Base-by-base conservation (phyloP, 2,113 vertebrate species). In the Pagrus major region DNA sequence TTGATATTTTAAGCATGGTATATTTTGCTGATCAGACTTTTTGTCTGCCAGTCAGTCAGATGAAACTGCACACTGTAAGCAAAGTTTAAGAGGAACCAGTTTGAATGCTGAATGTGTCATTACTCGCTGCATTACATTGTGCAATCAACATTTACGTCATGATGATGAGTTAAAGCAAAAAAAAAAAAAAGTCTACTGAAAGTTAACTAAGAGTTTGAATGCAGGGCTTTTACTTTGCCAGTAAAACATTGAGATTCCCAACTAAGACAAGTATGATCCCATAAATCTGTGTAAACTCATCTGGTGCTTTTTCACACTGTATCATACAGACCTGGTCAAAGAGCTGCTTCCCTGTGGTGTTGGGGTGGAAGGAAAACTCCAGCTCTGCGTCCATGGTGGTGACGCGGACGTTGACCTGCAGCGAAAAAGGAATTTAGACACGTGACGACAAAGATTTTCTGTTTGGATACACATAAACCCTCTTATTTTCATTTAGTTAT, bases 381-480 rank as follows among this genome's bases (percentile, higher is more conserved):
- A 99, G 93, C 94, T 99, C 97, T 0, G 98, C 98, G 56, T 99
- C 98, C 98, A 99, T 95, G 21, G 97, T 96, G 89, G 96, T 98
- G 88, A 99, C 95, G 44, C 97, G 97, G 64, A 99, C 96, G 0
- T 98, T 99, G 92, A 99, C 94, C 98, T 99, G 88, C 56, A 64
- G 56, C 9, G 21, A 74, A 82, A 51, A 77, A 49, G 2, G 10
- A 0, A 20, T 66, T 54, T 1, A 81, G 65, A 90, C 81, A 83
- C 3, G 2, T 69, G 73, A 71, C 0, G 27, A 18, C 20, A 6
- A 0, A 44, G 20, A 27, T 61, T 63, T 35, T 35, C 39, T 37
- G 6, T 64, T 51, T 49, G 8, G 9, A 66, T 1, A 35, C 16
- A 44, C 16, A 29, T 1, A 4, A 46, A 29, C 9, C 3, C 6